Evolutionary conservation across 2,888 invertebrate genomes (phyloP), one percentile per base, ranked within the genome.

Genomic region (Drosophila anomalipes): DNA sequence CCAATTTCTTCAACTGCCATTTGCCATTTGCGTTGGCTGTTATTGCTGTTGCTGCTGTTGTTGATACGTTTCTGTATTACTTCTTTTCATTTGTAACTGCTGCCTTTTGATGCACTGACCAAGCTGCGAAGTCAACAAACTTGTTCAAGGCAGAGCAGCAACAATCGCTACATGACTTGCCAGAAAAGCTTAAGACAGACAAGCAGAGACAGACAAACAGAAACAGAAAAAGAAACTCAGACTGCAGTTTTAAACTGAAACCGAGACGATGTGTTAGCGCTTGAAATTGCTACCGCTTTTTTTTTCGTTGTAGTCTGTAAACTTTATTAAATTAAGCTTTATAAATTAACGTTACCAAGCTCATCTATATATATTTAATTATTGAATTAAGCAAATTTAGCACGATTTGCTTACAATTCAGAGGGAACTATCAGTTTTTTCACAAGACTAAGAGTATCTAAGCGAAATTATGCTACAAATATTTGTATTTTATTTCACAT

Each of bases 111-210:
- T 81, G 82, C 74, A 82, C 65, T 82, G 74, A 60, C 79, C 77
- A 74, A 72, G 69, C 65, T 44, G 54, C 41, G 83, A 76, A 86
- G 85, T 86, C 85, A 86, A 86, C 74, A 86, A 86, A 86, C 85
- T 87, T 82, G 80, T 82, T 82, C 85, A 86, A 86, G 87, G 87
- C 76, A 67, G 66, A 69, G 66, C 35, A 58, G 63, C 70, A 65
- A 51, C 62, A 47, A 63, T 60, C 56, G 51, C 68, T 58, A 39
- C 68, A 80, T 86, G 86, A 86, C 83, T 86, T 69, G 80, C 70
- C 80, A 65, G 68, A 86, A 83, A 80, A 79, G 63, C 54, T 62
- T 10, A 56, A 69, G 57, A 9, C 47, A 70, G 70, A 16, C 60
- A 57, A 59, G 39, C 59, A 58, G 12, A 28, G 16, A 61, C 56